Conservation (phyloP, 2,113 vertebrate genomes). For the Felis chaus region DNA sequence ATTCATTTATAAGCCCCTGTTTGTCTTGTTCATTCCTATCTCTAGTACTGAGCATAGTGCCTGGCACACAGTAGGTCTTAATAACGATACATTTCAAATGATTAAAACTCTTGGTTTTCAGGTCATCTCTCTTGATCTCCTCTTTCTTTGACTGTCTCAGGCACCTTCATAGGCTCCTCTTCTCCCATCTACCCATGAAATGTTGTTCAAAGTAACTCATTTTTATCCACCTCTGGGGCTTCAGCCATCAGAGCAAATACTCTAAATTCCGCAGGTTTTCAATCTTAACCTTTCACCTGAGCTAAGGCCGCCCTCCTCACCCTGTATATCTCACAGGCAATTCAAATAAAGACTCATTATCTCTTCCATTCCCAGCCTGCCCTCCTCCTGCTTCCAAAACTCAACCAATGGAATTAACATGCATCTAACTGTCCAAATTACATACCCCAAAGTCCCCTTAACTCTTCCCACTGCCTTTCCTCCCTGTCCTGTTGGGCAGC, state of each 20-base stretch:
- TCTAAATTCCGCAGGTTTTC: slow-evolving; percentile 3
- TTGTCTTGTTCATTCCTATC: background rate
- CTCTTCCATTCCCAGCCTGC: background rate
- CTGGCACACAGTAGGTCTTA: background rate
- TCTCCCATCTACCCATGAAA: background rate
- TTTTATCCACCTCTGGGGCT: background rate
- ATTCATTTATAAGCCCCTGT: background rate
- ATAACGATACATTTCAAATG: background rate
- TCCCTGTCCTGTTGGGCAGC: background rate
- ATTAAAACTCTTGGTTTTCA: slow-evolving; percentile 8
- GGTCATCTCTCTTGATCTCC: background rate
- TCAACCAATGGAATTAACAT: background rate
- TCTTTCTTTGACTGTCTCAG: slow-evolving; percentile 9
- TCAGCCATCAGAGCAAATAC: background rate
- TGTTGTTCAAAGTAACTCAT: background rate
- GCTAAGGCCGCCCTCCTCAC: background rate
- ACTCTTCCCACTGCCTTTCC: background rate
- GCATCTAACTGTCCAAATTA: background rate
- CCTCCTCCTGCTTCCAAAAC: background rate
- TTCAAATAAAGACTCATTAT: background rate
- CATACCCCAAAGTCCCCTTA: background rate
- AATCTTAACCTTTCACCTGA: background rate
- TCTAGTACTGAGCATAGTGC: background rate
- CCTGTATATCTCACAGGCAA: background rate
- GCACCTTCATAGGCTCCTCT: background rate